Evolutionary conservation across 1,140 invertebrate genomes (phyloP), one percentile per base, ranked within the genome.

Genomic region (Nymphalis io): DNA sequence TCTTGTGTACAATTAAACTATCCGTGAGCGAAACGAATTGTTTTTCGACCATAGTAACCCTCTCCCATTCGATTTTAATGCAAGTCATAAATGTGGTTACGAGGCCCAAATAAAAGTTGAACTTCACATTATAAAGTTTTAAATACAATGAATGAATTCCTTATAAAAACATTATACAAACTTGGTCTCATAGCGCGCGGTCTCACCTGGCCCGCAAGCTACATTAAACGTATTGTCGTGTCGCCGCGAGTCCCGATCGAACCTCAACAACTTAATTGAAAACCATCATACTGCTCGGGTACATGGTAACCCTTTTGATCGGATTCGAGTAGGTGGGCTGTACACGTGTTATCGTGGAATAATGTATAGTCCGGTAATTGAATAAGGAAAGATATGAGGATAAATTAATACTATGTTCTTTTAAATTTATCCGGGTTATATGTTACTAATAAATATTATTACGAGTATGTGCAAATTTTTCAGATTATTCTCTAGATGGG

Each of bases 191-290:
- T 20, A 46, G 11, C n/a, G 58, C 46, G 58, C 46, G 59, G 66
- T 39, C 48, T 57, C 74, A 74, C 77, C 75, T 67, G 79, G 73
- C 68, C 80, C 76, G 75, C 78, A 72, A 70, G 53, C 68, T 64
- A 42, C 78, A 72, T 79, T 89, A 89, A 89, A 85, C 74, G 86
- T 89, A 89, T 88, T 86, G 84, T 88, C 85, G 79, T 89, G 87
- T 89, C 60, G 20, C 65, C 46, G 58, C 46, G 64, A 71, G 57
- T 74, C 79, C 71, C 81, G 81, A 83, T 85, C 82, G 80, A 83
- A 80, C 78, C 83, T 81, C 79, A 88, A 87, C 85, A 85, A 88
- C 79, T 90, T 85, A 87, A 90, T 88, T 87, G 88, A 87, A 88
- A 82, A 83, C 83, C 81, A 78, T 87, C 83, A 87, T 85, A 83